These are phyloP conservation scores for Neoarius graeffei DNA, from an alignment of 2,113 vertebrate genomes.

Conservation along the genomic window DNA sequence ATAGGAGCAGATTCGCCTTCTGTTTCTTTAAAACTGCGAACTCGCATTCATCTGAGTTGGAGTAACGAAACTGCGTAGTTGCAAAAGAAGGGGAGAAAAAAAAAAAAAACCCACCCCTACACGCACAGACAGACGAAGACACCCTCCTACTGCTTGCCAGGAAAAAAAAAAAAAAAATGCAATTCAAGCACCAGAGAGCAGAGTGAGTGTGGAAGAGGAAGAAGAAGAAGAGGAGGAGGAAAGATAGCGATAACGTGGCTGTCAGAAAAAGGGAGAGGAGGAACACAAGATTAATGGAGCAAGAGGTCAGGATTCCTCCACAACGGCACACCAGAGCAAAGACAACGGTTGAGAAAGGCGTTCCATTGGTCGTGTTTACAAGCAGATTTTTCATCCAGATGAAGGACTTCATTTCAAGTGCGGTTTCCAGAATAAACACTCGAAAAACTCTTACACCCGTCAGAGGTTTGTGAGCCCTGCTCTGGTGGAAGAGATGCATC, in stretches of 20 bases:
- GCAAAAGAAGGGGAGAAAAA: conserved; percentile 19
- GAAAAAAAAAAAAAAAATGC: conserved; percentile 33
- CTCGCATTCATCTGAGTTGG: conserved; percentile 15
- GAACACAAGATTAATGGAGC: background rate
- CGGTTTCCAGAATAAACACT: background rate
- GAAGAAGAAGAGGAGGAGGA: conserved; percentile 12
- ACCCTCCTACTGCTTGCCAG: conserved; percentile 44
- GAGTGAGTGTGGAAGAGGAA: conserved; percentile 18
- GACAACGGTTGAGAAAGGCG: background rate
- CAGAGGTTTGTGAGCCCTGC: background rate
- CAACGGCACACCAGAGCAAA: background rate
- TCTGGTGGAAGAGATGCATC: background rate
- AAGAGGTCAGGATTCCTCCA: conserved; percentile 24
- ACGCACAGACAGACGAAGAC: conserved; percentile 26
- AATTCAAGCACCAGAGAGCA: conserved; percentile 20
- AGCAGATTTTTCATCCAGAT: background rate
- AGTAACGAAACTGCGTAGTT: conserved; percentile 30
- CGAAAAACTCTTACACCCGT: background rate
- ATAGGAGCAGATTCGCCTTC: background rate
- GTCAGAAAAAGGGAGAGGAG: conserved; percentile 6
- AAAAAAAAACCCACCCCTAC: background rate
- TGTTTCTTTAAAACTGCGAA: conserved; percentile 22
- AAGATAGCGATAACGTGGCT: conserved; percentile 21
- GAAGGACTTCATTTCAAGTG: background rate
- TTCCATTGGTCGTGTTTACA: background rate